Evolutionary conservation across 2,888 invertebrate genomes (phyloP).

Genomic region (Alloplasta piceator): DNA sequence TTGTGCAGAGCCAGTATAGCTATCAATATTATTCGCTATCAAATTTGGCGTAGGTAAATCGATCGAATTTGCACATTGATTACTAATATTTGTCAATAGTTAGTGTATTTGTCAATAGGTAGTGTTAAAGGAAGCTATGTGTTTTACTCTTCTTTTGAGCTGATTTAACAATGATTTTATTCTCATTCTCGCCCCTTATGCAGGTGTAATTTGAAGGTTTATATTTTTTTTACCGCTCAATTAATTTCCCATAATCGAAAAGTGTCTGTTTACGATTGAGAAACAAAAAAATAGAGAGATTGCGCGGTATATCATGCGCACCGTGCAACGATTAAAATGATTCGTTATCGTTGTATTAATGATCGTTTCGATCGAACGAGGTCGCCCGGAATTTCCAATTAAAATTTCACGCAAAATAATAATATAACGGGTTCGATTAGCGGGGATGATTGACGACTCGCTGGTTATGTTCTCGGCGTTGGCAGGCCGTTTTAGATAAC

Average conservation of each 20-base stretch:
- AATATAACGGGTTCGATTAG: slow-evolving; percentile 70
- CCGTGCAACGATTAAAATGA: slow-evolving; percentile 68
- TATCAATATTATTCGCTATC: too few relatives aligned
- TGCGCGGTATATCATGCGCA: slow-evolving; percentile 7
- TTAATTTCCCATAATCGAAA: slow-evolving; percentile 7
- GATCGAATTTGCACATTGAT: too few relatives aligned
- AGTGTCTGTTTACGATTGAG: slow-evolving; percentile 8
- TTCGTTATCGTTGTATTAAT: slow-evolving; percentile 74
- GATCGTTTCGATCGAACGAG: slow-evolving; percentile 67
- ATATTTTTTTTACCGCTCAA: neutral
- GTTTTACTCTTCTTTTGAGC: too few relatives aligned
- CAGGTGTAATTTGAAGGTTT: neutral
- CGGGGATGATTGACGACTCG: slow-evolving; percentile 66
- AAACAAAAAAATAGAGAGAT: slow-evolving; percentile 25
- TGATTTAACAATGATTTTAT: neutral
- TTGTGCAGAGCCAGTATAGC: too few relatives aligned
- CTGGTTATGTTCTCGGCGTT: slow-evolving; percentile 30
- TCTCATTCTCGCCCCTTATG: neutral
- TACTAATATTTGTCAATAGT: too few relatives aligned
- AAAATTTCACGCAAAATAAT: slow-evolving; percentile 73
- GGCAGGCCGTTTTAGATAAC: slow-evolving; percentile 65
- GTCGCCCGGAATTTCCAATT: slow-evolving; percentile 72
- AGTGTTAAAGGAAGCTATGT: too few relatives aligned
- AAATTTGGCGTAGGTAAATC: too few relatives aligned
- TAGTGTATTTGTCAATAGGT: too few relatives aligned